Conservation (phyloP, 2,888 invertebrate species). For the Malacosoma neustria region DNA sequence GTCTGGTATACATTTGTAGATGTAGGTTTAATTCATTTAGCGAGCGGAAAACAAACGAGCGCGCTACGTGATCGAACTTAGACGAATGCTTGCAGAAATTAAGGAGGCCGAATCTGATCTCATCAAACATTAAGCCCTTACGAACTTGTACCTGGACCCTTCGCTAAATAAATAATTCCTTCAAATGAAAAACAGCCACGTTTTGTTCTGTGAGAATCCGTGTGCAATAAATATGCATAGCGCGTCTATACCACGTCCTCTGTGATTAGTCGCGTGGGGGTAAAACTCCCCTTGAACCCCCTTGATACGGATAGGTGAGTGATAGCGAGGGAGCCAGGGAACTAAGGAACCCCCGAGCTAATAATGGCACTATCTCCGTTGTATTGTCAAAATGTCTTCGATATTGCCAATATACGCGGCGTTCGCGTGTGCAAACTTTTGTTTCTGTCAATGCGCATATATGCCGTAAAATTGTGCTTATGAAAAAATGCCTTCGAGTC, state of each 20-base stretch:
- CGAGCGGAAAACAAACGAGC: constrained; percentile 24
- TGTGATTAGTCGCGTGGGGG: constrained; percentile 67
- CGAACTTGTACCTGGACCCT: constrained; percentile 41
- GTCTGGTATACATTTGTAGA: not conserved
- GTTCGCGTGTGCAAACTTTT: constrained; percentile 60
- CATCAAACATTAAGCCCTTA: constrained; percentile 64
- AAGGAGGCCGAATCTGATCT: constrained; percentile 57
- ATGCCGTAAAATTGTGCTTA: too few relatives aligned
- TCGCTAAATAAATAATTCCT: constrained; percentile 63
- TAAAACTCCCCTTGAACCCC: constrained; percentile 16
- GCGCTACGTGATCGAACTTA: constrained; percentile 43
- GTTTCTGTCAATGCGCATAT: constrained; percentile 49
- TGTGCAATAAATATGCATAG: constrained; percentile 72
- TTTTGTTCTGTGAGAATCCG: constrained; percentile 64
- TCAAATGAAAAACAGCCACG: constrained; percentile 69
- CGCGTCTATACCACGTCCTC: constrained; percentile 71
- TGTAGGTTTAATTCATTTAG: constrained; percentile 37
- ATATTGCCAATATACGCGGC: constrained; percentile 69
- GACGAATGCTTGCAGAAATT: constrained; percentile 49
- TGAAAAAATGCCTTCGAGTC: too few relatives aligned
- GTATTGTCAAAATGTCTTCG: constrained; percentile 65
- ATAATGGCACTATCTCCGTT: constrained; percentile 62
- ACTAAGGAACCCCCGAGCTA: constrained; percentile 63
- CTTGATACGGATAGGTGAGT: constrained; percentile 69
- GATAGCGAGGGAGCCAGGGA: constrained; percentile 62